Conservation (phyloP, 2,113 vertebrate genomes). For the Herpetotheres cachinnans region DNA sequence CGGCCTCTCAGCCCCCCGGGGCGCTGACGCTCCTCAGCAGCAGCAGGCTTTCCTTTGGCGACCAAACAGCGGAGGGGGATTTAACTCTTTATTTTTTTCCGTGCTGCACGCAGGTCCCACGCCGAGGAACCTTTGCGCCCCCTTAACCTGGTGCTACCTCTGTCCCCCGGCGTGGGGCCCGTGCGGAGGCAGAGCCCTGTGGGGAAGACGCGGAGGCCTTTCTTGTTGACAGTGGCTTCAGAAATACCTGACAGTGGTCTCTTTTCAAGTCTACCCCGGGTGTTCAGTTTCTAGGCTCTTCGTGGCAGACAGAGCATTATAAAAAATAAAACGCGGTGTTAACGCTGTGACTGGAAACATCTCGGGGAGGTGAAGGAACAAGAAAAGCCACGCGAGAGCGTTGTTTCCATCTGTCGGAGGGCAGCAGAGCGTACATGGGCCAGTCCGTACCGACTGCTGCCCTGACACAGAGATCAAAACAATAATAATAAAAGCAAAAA, state of each 20-base stretch:
- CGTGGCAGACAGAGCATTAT: accelerated
- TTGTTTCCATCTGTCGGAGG: background rate
- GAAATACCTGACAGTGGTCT: background rate
- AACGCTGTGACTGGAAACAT: background rate
- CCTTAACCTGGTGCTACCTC: accelerated
- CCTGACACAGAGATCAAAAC: background rate
- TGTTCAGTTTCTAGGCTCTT: background rate
- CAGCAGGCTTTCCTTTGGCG: background rate
- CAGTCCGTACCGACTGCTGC: background rate
- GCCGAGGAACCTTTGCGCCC: accelerated
- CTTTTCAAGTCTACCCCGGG: background rate
- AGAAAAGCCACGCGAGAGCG: accelerated
- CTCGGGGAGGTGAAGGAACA: background rate
- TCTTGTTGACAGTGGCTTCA: accelerated
- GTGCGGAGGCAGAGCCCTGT: accelerated
- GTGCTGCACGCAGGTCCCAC: accelerated
- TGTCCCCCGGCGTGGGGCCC: background rate
- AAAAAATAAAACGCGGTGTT: background rate
- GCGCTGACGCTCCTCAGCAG: accelerated
- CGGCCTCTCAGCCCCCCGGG: accelerated
- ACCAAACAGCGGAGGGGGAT: background rate
- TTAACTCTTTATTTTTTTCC: accelerated
- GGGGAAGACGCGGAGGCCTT: background rate
- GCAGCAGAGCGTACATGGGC: background rate
- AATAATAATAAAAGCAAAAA: background rate